These are phyloP conservation scores for Caenorhabditis brenneri DNA, from an alignment of 1,140 invertebrate species.

Conservation along the genomic window DNA sequence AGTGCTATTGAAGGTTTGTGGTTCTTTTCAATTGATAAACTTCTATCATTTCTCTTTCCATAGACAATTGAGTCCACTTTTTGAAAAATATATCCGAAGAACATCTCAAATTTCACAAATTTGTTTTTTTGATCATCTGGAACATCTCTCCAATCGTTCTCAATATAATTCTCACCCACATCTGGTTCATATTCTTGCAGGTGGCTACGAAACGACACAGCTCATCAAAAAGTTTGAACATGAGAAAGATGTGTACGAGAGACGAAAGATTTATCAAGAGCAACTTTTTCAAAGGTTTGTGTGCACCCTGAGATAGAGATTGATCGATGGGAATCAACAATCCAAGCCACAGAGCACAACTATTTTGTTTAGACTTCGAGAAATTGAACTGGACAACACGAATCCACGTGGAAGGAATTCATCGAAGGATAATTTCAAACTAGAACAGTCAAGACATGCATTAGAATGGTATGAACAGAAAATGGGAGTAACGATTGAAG, in stretches of 20 bases:
- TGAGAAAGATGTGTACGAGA: constrained; percentile 47
- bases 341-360: background rate
- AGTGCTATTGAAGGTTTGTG: constrained; percentile 52
- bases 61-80: no score
- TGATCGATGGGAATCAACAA: background rate
- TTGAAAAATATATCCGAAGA: no score
- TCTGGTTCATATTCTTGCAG: constrained; percentile 32
- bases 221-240: constrained; percentile 47
- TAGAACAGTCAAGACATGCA: constrained; percentile 44
- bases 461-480: constrained; percentile 53
- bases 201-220: constrained; percentile 46
- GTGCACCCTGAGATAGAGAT: background rate
- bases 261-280: constrained; percentile 50
- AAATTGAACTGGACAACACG: constrained; percentile 46
- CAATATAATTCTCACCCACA: background rate
- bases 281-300: constrained; percentile 48
- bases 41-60: no score
- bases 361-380: constrained; percentile 44
- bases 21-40: no score
- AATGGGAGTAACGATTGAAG: constrained; percentile 39
- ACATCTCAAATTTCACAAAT: no score
- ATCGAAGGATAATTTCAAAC: constrained; percentile 40
- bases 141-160: background rate
- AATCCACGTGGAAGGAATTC: constrained; percentile 24
- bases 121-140: background rate